Base-by-base conservation (phyloP, 1,140 invertebrate genomes). In the Ruditapes philippinarum region DNA sequence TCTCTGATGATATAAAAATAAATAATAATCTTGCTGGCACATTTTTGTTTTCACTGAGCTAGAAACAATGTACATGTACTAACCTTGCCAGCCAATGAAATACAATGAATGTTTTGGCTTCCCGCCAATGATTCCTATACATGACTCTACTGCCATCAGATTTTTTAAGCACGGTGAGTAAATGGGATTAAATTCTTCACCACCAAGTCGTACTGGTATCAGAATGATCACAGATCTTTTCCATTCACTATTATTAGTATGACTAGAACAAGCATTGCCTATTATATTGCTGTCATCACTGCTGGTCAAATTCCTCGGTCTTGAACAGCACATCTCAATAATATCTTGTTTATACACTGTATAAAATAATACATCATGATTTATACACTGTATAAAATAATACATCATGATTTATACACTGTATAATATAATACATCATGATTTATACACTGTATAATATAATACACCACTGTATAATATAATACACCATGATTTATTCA, bases 41-140 rank as follows among this genome's bases (percentile, higher is more conserved):
- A n/a, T n/a, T n/a, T n/a, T n/a, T n/a, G n/a, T n/a, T n/a, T n/a
- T n/a, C n/a, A n/a, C n/a, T n/a, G n/a, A n/a, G n/a, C n/a, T n/a
- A n/a, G n/a, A n/a, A n/a, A n/a, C n/a, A n/a, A n/a, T n/a, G n/a
- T n/a, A n/a, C 12, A 49, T 38, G 45, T 54, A 62, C 88, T 89
- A 93, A 97, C 97, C 97, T 97, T 98, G 98, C 94, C 97, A 98
- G 31, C 98, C 98, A 78, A 99, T 97, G 96, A 99, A 99, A 96
- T 98, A 99, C 7, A 99, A 96, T 14, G 98, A 98, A 96, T 99
- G 98, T 94, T 98, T 98, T 3, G 98, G 98, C 92, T 98, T 97
- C 11, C 98, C 98, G 3, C 98, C 98, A 93, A 99, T 98, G 57
- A 99, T 97, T 33, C 98, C 98, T 91, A 99, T 97, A 92, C 98